Evolutionary conservation across 2,888 invertebrate species (phyloP), one percentile per base, ranked within the genome.

Genomic region (Barypeithes pellucidus): DNA sequence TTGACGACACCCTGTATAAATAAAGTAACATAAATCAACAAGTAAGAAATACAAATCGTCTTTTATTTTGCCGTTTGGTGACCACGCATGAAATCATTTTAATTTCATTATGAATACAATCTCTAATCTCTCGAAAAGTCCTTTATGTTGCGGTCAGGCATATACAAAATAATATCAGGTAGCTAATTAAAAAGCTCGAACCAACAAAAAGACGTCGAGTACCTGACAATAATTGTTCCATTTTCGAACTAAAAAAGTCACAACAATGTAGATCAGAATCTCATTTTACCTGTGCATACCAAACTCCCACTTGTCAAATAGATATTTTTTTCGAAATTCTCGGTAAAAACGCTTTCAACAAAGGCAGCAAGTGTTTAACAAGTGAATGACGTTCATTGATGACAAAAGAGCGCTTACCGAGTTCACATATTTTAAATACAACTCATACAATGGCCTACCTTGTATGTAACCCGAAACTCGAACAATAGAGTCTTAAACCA

Each of bases 391-490:
- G 79, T 79, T 80, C 81, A 82, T 82, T 81, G 81, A 82, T 82
- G 80, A 83, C 82, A 83, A 82, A 82, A 81, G 78, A 79, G 67
- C 77, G 77, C 77, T 76, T 78, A 76, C 77, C 77, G 75, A 77
- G 80, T 81, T 81, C 81, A 81, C 80, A 80, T 82, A 79, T 81
- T 82, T 81, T 82, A 80, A 82, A 81, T 80, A 80, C 80, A 76
- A 73, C 73, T 71, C 73, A 22, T 62, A 69, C 76, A 82, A 81
- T 82, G 82, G 81, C 77, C 80, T 68, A 80, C 83, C 83, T 83
- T 83, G 81, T 78, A 76, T 78, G 83, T 83, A 83, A 83, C 82
- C 82, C 81, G 82, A 83, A 81, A 82, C 83, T 78, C 73, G 75
- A 72, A 73, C 73, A 73, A 73, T 73, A 52, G 67, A 63, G 36